phyloP scores from a whole-genome alignment of 2,888 invertebrate genomes.

The Cerastoderma edule region DNA sequence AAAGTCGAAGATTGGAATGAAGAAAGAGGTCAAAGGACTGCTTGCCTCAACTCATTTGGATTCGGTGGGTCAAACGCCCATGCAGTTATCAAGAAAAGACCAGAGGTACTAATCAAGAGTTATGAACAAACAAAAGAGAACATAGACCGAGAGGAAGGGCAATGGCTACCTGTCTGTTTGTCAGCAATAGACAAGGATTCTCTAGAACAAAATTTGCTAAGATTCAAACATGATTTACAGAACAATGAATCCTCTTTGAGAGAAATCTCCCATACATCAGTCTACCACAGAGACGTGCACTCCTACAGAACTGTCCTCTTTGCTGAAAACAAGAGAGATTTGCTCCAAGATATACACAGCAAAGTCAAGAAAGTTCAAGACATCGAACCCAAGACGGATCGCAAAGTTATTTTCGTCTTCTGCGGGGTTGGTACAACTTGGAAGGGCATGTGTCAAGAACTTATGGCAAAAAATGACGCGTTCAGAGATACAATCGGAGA shows the following conservation, averaged over 20 bases:
- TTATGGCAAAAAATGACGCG: too few relatives aligned
- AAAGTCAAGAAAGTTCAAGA: too few relatives aligned
- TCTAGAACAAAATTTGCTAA: neutral
- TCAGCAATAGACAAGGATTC: slow-evolving; percentile 6
- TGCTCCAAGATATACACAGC: too few relatives aligned
- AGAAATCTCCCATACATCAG: slow-evolving; percentile 58
- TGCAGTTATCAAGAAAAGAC: slow-evolving; percentile 50
- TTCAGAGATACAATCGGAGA: too few relatives aligned
- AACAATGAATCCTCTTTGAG: neutral
- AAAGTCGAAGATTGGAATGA: slow-evolving; percentile 29
- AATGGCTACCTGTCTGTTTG: neutral
- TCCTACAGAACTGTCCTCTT: slow-evolving; percentile 39
- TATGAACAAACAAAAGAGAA: neutral
- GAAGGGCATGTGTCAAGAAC: too few relatives aligned
- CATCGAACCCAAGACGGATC: too few relatives aligned
- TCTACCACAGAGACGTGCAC: slow-evolving; percentile 57
- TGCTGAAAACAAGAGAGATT: too few relatives aligned
- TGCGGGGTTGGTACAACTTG: too few relatives aligned
- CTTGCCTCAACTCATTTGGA: slow-evolving; percentile 66
- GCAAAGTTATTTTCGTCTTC: too few relatives aligned
- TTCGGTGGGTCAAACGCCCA: slow-evolving; percentile 70
- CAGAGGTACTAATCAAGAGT: too few relatives aligned
- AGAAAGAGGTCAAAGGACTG: slow-evolving; percentile 18
- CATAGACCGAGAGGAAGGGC: too few relatives aligned
- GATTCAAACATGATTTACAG: slow-evolving; percentile 3